A percentile compares a stretch with the other conserved stretches of the same genome.
phyloP scores from a whole-genome alignment of 2,113 vertebrate species.

The Dromaius novaehollandiae region DNA sequence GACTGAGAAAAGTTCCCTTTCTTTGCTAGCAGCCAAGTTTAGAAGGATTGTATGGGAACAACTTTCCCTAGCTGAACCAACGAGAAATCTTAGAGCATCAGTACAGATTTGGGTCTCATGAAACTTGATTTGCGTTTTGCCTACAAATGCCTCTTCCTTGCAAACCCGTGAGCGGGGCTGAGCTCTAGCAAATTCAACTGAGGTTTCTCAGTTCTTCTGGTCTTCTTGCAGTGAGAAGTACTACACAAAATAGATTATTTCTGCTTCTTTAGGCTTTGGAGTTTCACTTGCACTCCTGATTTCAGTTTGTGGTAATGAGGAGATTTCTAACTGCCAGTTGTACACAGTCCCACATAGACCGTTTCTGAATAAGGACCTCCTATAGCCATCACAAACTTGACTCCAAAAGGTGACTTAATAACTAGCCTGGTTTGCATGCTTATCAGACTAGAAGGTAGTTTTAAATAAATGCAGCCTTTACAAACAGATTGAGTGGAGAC shows the following conservation, averaged over 20 bases:
- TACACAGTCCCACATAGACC: background rate
- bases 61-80: background rate
- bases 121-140: background rate
- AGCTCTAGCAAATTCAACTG: background rate
- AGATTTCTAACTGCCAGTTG: constrained; percentile 11
- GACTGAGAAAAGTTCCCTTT: background rate
- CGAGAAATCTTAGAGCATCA: background rate
- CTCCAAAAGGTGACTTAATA: background rate
- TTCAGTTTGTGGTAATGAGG: background rate
- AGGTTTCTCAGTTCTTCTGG: background rate
- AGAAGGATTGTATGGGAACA: background rate
- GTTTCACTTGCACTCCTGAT: background rate
- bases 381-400: constrained; percentile 22
- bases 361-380: constrained; percentile 3
- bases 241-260: too few species aligned
- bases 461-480: constrained; percentile 17
- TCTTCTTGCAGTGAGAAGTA: background rate
- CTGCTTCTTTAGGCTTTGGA: rapidly evolving
- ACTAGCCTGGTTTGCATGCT: background rate
- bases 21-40: too few species aligned
- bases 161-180: background rate
- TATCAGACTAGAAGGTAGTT: background rate
- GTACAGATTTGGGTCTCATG: background rate
- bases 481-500: background rate
- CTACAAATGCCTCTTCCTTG: background rate